Percentiles rank a stretch among this genome's conserved stretches.
phyloP scores from a whole-genome alignment of 2,113 vertebrate species.

The Thymallus thymallus region DNA sequence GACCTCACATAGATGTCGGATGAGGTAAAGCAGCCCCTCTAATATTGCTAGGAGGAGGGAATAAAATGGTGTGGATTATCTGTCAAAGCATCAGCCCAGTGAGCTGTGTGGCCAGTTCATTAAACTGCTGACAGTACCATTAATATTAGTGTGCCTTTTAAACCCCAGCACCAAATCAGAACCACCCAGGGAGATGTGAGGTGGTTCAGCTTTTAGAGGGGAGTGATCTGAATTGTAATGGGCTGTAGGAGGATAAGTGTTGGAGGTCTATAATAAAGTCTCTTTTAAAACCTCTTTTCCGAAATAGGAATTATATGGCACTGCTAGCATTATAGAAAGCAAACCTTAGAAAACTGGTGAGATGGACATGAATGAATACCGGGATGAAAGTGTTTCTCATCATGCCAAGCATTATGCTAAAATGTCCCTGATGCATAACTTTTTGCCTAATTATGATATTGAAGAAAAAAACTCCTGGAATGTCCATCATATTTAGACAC shows the following conservation, averaged over 20 bases:
- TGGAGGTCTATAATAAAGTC: too few species aligned
- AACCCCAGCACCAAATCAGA: neutral
- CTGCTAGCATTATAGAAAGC: neutral
- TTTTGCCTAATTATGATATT: too few species aligned
- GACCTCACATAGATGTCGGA: too few species aligned
- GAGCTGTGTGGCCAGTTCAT: slow-evolving; percentile 4
- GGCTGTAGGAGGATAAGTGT: neutral
- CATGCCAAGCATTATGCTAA: too few species aligned
- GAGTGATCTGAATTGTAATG: neutral
- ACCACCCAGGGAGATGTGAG: slow-evolving; percentile 5
- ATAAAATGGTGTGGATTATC: neutral
- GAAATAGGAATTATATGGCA: neutral
- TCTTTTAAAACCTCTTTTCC: too few species aligned
- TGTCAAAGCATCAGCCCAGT: slow-evolving; percentile 1
- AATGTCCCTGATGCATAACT: too few species aligned
- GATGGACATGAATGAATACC: too few species aligned
- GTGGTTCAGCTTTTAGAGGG: slow-evolving; percentile 1
- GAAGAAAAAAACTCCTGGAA: too few species aligned
- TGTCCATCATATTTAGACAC: too few species aligned
- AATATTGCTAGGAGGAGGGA: neutral
- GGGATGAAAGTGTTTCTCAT: too few species aligned
- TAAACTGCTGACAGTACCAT: slow-evolving; percentile 8
- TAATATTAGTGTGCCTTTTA: slow-evolving; percentile 7
- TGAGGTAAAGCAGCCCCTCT: too few species aligned
- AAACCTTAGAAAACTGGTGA: too few species aligned